Conservation (phyloP, 1,140 invertebrate species). For the Limonius californicus region DNA sequence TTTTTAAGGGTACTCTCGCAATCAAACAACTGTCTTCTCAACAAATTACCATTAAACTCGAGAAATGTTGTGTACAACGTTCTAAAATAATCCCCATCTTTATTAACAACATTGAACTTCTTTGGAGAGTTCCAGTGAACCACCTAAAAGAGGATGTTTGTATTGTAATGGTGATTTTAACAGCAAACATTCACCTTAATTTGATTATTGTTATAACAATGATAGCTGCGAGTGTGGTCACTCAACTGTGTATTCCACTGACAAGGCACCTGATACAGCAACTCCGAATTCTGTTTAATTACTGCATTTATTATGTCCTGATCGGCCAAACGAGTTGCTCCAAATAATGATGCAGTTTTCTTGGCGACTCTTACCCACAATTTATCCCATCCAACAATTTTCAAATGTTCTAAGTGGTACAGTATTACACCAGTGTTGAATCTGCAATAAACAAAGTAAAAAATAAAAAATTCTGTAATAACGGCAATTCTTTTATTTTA, state of each 20-base stretch:
- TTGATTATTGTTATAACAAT: constrained; percentile 77
- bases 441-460: too few species aligned
- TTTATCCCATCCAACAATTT: constrained; percentile 66
- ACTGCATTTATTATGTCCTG: constrained; percentile 93
- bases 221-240: constrained; percentile 79
- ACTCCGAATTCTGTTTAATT: constrained; percentile 71
- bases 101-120: constrained; percentile 81
- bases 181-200: too few species aligned
- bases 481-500: too few species aligned
- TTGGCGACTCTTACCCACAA: constrained; percentile 75
- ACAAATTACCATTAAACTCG: constrained; percentile 85
- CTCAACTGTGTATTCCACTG: constrained; percentile 93
- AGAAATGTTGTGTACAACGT: constrained; percentile 82
- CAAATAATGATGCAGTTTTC: constrained; percentile 65
- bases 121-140: constrained; percentile 94
- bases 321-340: constrained; percentile 79
- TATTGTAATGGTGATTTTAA: constrained; percentile 82
- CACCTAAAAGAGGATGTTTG: constrained; percentile 76
- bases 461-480: not conserved
- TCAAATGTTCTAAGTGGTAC: constrained; percentile 69
- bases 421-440: constrained; percentile 91
- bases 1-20: constrained; percentile 49
- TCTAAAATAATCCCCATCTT: constrained; percentile 79
- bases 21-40: constrained; percentile 73
- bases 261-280: constrained; percentile 77